A percentile compares a stretch with the other conserved stretches of the same genome.
Conservation (phyloP, 2,113 vertebrate species). For the Microcebus ravelobensis region DNA sequence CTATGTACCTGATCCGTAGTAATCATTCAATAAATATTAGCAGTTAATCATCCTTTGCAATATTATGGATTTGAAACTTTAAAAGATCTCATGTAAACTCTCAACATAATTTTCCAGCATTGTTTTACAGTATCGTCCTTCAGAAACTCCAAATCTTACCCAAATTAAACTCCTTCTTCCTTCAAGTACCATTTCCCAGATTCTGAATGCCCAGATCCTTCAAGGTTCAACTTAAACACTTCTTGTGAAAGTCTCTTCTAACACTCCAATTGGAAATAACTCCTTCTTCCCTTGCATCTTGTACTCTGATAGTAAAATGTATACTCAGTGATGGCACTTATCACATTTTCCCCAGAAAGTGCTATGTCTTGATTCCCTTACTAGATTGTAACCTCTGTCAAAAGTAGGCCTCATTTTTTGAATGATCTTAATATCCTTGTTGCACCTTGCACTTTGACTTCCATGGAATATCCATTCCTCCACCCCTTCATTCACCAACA, state of each 20-base stretch:
- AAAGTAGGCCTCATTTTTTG: not conserved
- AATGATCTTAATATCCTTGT: not conserved
- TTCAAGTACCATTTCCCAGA: not conserved
- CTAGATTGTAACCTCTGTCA: not conserved
- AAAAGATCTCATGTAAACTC: not conserved
- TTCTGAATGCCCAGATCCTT: not conserved
- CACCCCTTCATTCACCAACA: not conserved
- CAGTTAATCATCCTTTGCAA: not conserved
- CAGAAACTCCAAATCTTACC: not conserved
- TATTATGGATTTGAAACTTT: not conserved
- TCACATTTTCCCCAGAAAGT: not conserved
- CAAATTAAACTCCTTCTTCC: not conserved
- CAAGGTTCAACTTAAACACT: not conserved
- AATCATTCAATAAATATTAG: not conserved
- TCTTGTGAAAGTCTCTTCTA: not conserved
- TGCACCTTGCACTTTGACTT: not conserved
- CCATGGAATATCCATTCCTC: not conserved
- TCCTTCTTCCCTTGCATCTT: not conserved
- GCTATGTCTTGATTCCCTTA: not conserved
- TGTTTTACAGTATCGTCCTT: not conserved
- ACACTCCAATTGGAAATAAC: not conserved
- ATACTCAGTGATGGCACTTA: not conserved
- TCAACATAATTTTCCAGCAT: not conserved
- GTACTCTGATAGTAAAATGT: not conserved
- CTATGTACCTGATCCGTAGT: not conserved